These are phyloP conservation scores for Microctenopoma lineatum DNA, from an alignment of 2,797 vertebrate genomes.

Conservation along the genomic window DNA sequence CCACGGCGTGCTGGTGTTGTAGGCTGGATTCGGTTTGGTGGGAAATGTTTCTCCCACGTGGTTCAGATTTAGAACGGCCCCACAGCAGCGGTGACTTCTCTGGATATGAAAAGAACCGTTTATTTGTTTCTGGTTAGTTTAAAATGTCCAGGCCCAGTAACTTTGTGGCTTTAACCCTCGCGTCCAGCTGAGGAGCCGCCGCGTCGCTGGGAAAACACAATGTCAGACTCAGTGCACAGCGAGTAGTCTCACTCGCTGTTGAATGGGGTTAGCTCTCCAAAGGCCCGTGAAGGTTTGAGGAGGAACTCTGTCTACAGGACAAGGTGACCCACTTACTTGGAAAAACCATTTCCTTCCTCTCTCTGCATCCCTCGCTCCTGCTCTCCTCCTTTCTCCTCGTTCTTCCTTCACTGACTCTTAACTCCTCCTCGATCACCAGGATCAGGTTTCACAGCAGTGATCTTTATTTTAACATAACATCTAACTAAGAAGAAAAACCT, in stretches of 20 bases:
- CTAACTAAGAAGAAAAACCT: too few species aligned
- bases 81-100: constrained; percentile 1
- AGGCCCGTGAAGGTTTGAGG: constrained; percentile 63
- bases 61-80: not conserved
- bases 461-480: too few species aligned
- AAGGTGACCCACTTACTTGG: constrained; percentile 76
- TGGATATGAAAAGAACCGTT: not conserved
- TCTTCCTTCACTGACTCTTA: not conserved
- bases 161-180: too few species aligned
- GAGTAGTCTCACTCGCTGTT: constrained; percentile 34
- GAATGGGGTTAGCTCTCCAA: constrained; percentile 77
- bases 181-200: too few species aligned
- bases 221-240: constrained; percentile 2
- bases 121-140: not conserved
- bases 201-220: too few species aligned
- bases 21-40: not conserved
- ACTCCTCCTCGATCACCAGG: too few species aligned
- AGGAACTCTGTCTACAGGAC: constrained; percentile 69
- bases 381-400: constrained; percentile 16
- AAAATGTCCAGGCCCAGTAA: too few species aligned
- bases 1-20: constrained; percentile 12
- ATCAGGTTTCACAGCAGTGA: too few species aligned
- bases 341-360: constrained; percentile 20
- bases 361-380: constrained; percentile 1
- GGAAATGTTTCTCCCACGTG: constrained; percentile 5